Base-by-base conservation (phyloP, 2,113 vertebrate genomes). In the Polypterus senegalus region DNA sequence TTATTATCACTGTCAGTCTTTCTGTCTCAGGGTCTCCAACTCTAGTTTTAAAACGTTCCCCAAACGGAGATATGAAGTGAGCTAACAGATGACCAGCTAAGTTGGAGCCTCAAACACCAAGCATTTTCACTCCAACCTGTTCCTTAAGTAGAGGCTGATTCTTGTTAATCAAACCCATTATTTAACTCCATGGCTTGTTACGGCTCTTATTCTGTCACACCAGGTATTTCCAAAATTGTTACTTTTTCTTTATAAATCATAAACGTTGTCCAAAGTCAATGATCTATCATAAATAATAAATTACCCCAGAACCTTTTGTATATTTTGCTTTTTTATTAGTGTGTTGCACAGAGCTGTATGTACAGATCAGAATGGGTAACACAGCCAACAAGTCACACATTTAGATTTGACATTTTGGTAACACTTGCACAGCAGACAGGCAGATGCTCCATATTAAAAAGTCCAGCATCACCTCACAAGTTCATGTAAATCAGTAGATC, bases 351-450 rank as follows among this genome's bases (percentile, higher is more conserved):
- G 83, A 73, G 80, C 71, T 69, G 71, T 84, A 88, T 85, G 79
- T 89, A 88, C 88, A 92, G 82, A 83, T 74, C 77, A 74, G 71
- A 84, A 89, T 79, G 73, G 72, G 78, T 77, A 79, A 84, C 80
- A 81, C 76, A 85, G 78, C 73, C 74, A 79, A 83, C 81, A 84
- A 82, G 72, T 87, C 87, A 86, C 83, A 76, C 82, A 83, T 85
- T 81, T 77, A 80, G 82, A 80, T 78, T 89, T 86, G 82, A 92
- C 87, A 83, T 83, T 87, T 89, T 88, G 90, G 76, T 80, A 83
- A 80, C 76, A 81, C 74, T 76, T 89, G 83, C 89, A 93, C 89
- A 90, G 87, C 91, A 87, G 89, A 94, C 90, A 79, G 88, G 90
- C 92, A 94, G 90, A 85, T 80, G 92, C 85, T 71, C 56, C 71